phyloP scores from a whole-genome alignment of 2,797 vertebrate genomes.

The Myotis daubentonii region DNA sequence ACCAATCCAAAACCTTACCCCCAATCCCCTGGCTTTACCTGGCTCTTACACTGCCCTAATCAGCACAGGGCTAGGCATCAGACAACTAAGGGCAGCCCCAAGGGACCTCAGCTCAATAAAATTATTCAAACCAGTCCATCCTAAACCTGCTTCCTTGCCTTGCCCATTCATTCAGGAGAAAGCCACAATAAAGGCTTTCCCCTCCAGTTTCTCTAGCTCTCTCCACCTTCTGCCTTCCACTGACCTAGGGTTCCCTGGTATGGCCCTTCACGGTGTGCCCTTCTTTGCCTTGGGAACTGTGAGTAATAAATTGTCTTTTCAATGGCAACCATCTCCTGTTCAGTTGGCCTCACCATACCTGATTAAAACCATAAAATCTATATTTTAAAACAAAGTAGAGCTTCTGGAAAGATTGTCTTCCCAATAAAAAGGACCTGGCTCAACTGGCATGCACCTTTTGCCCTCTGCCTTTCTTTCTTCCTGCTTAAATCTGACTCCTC shows the following conservation, averaged over 20 bases:
- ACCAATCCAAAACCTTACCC: background rate
- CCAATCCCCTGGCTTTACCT: background rate
- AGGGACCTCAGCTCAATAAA: background rate
- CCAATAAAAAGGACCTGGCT: background rate
- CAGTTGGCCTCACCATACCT: background rate
- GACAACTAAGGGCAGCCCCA: background rate
- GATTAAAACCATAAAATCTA: background rate
- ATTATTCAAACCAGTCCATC: background rate
- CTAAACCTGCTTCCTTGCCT: background rate
- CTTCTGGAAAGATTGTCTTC: background rate
- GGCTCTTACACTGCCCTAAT: background rate
- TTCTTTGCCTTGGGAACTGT: background rate
- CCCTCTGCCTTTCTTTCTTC: background rate
- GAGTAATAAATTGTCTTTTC: background rate
- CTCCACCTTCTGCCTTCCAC: background rate
- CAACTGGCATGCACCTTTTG: background rate
- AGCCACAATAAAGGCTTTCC: background rate
- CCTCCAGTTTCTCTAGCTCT: background rate
- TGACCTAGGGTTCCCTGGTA: background rate
- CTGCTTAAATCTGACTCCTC: background rate
- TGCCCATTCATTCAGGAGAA: background rate
- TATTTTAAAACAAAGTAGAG: background rate
- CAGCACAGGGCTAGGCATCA: background rate
- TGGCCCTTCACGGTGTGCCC: background rate
- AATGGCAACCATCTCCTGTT: background rate